These are phyloP conservation scores for Orchestia grillus DNA, from an alignment of 1,140 invertebrate species.

Conservation along the genomic window DNA sequence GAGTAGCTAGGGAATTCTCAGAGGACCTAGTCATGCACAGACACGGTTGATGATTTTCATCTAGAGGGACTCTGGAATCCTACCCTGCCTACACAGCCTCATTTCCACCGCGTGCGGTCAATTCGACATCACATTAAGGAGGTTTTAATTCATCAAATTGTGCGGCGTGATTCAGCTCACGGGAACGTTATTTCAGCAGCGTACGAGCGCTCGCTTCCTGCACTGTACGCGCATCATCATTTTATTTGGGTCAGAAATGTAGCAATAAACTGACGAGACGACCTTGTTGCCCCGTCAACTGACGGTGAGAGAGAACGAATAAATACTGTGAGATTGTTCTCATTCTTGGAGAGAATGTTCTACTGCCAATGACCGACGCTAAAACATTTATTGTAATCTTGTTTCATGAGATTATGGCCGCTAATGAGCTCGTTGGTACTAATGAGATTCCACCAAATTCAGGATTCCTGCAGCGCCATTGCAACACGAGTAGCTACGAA, in stretches of 20 bases:
- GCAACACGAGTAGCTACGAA: neutral
- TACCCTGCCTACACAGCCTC: neutral
- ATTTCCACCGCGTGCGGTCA: neutral
- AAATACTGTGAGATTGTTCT: neutral
- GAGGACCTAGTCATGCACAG: no score
- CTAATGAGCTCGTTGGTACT: neutral
- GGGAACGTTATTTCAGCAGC: neutral
- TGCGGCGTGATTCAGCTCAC: neutral
- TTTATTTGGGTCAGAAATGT: neutral
- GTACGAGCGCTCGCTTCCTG: no score
- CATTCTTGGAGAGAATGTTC: neutral
- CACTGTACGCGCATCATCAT: neutral
- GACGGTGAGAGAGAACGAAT: no score
- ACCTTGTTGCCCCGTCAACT: no score
- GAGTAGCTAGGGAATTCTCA: no score
- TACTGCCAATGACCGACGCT: neutral
- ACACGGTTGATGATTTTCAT: no score
- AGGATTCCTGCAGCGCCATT: no score
- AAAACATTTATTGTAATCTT: neutral
- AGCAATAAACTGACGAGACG: neutral
- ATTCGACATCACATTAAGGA: neutral
- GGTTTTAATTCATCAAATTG: neutral
- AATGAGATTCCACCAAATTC: neutral
- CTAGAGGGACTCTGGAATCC: neutral
- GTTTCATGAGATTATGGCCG: neutral